Percentiles rank a stretch among this genome's conserved stretches.
Conservation (phyloP, 1,140 invertebrate genomes). For the Drosophila fuyamai region DNA sequence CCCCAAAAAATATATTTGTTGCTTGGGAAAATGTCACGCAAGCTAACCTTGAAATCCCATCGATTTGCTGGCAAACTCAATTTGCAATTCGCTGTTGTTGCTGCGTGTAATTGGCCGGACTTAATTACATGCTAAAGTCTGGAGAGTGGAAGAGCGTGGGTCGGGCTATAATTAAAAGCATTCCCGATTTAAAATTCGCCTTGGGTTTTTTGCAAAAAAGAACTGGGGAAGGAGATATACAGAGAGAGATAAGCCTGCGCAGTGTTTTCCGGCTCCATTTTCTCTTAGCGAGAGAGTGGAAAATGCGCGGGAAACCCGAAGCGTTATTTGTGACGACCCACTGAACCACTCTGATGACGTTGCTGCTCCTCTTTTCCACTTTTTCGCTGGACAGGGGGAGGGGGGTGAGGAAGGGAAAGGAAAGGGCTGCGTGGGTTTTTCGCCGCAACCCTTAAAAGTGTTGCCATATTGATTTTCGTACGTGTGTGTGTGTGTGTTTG, state of each 20-base stretch:
- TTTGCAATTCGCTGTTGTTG: slow-evolving; percentile 29
- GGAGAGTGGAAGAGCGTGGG: background rate
- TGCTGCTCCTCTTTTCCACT: slow-evolving; percentile 19
- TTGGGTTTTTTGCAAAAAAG: background rate
- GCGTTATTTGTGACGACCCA: slow-evolving; percentile 72
- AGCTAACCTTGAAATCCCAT: slow-evolving; percentile 71
- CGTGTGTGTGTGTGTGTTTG: slow-evolving; percentile 26
- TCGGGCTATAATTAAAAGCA: slow-evolving; percentile 38
- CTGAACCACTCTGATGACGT: slow-evolving; percentile 75
- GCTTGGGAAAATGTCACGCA: slow-evolving; percentile 20
- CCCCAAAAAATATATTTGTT: slow-evolving; percentile 24
- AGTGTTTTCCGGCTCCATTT: slow-evolving; percentile 19
- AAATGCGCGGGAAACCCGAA: slow-evolving; percentile 79
- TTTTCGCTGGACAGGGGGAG: background rate
- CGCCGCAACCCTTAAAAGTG: slow-evolving; percentile 82
- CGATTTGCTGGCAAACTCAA: slow-evolving; percentile 54
- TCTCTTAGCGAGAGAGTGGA: slow-evolving; percentile 35
- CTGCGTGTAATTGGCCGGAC: slow-evolving; percentile 54
- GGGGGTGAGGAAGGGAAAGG: background rate
- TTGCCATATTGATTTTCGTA: slow-evolving; percentile 76
- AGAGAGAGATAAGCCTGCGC: slow-evolving; percentile 25
- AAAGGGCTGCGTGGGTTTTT: slow-evolving; percentile 57
- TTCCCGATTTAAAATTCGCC: slow-evolving; percentile 45
- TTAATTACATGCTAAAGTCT: slow-evolving; percentile 52
- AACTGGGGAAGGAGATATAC: background rate